Conservation (phyloP, 2,888 invertebrate species). For the Lycia hirtaria region DNA sequence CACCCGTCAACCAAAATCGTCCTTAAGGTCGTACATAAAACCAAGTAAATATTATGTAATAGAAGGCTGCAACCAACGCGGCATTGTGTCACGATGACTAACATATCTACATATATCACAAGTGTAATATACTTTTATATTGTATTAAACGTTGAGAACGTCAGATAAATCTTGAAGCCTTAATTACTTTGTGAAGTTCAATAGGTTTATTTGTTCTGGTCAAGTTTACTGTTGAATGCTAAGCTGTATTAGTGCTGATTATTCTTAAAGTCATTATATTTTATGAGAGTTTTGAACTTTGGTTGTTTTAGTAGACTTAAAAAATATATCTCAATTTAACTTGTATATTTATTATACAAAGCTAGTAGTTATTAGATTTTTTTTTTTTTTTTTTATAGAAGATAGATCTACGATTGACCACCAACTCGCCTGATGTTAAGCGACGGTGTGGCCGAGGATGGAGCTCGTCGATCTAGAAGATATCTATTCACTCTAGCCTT, state of each 20-base stretch:
- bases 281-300: too few relatives aligned
- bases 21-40: constrained; percentile 28
- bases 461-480: too few relatives aligned
- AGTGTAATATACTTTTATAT: constrained; percentile 13
- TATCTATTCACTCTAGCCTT: too few relatives aligned
- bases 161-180: constrained; percentile 7
- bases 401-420: too few relatives aligned
- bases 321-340: too few relatives aligned
- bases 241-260: not conserved
- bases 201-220: not conserved
- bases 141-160: constrained; percentile 3
- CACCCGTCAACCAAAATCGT: not conserved
- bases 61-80: constrained; percentile 25
- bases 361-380: not conserved
- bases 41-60: constrained; percentile 26
- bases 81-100: constrained; percentile 31
- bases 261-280: not conserved
- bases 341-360: too few relatives aligned
- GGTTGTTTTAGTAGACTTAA: too few relatives aligned
- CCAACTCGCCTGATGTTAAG: too few relatives aligned
- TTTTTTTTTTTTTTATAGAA: not conserved
- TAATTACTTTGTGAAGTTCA: not conserved
- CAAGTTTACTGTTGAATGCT: constrained; percentile 4
- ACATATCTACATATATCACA: constrained; percentile 1
- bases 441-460: too few relatives aligned